phyloP scores from a whole-genome alignment of 1,140 invertebrate genomes.

The Amyelois transitella region DNA sequence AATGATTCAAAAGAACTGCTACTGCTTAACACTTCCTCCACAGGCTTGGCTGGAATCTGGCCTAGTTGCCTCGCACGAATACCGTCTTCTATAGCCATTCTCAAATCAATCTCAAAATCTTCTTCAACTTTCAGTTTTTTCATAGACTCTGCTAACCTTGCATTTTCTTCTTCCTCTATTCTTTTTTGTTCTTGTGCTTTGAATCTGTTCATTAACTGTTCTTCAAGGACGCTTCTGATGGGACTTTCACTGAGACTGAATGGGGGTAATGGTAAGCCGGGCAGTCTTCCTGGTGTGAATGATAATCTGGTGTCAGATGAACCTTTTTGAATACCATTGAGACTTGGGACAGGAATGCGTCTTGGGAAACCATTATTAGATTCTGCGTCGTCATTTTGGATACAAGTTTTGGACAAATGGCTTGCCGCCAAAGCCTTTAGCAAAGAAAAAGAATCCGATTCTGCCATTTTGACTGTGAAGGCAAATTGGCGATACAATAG shows the following conservation, averaged over 20 bases:
- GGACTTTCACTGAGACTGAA: conserved; percentile 33
- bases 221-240: conserved; percentile 39
- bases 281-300: conserved; percentile 4
- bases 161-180: conserved; percentile 31
- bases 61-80: conserved; percentile 11
- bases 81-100: conserved; percentile 30
- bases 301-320: conserved; percentile 25
- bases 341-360: conserved; percentile 15
- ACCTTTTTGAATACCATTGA: conserved; percentile 13
- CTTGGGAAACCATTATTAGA: neutral
- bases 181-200: conserved; percentile 44
- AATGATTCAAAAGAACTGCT: conserved; percentile 47
- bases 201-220: conserved; percentile 52
- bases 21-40: conserved; percentile 25
- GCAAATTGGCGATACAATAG: neutral
- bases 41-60: neutral
- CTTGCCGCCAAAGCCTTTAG: conserved; percentile 50
- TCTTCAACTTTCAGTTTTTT: conserved; percentile 17
- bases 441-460: conserved; percentile 38
- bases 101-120: conserved; percentile 44
- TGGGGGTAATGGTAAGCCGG: conserved; percentile 29
- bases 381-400: conserved; percentile 19
- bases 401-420: conserved; percentile 45
- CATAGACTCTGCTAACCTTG: conserved; percentile 21
- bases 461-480: conserved; percentile 22